Base-by-base conservation (phyloP, 2,888 invertebrate genomes). In the Sphecodes monilicornis region DNA sequence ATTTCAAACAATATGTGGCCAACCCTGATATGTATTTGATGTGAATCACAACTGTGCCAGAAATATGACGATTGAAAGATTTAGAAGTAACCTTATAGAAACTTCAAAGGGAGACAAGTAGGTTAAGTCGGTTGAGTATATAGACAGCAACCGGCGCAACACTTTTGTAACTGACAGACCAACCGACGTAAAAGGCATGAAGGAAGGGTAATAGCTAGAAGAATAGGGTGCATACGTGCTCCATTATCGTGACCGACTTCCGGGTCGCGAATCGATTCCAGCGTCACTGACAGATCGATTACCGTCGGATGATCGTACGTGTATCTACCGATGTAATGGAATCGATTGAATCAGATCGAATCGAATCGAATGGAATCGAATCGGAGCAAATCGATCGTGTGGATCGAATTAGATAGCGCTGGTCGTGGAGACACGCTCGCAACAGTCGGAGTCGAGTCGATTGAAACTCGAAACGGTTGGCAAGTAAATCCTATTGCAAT, bases 271-370 rank as follows among this genome's bases (percentile, higher is more conserved):
- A 86, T 86, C 85, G 87, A 86, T 86, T 81, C 41, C 73, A 81
- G 29, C 80, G 79, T 83, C 84, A 79, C 86, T 72, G 80, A 84
- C 85, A 83, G 86, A 87, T 89, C 90, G 88, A 90, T 90, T 87
- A 87, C 79, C 85, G 76, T 36, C 76, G 82, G 80, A 78, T 57
- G 82, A 72, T 68, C 60, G 78, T 87, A 80, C 79, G 60, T 29
- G 76, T 66, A 64, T 74, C 54, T 69, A n/a, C 57, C 70, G 41
- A 41, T 68, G 77, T 78, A 79, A 87, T 88, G 82, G 82, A 82
- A 84, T 86, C 83, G 66, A 54, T 54, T 77, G 83, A 80, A 85
- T 86, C 82, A 85, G 84, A 87, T 86, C 82, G 84, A 46, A 76
- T 43, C 78, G 57, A 77, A 69, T 83, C 87, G 85, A 50, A 60